A percentile compares a stretch with the other conserved stretches of the same genome.
These are phyloP conservation scores for Crotalus viridis DNA, from an alignment of 2,113 vertebrate species.

Conservation along the genomic window DNA sequence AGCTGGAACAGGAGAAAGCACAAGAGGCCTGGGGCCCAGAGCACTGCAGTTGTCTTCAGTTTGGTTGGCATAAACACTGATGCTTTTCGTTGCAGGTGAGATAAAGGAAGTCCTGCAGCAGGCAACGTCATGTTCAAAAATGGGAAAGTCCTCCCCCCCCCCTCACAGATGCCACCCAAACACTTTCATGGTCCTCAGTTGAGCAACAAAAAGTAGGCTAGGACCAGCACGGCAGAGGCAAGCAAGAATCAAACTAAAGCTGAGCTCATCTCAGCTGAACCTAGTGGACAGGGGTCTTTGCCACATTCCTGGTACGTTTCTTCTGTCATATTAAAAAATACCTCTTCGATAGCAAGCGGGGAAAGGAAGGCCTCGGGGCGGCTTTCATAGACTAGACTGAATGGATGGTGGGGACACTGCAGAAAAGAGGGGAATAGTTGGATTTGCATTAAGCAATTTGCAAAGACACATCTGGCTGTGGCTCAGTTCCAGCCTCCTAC, in stretches of 20 bases:
- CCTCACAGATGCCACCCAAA: background rate
- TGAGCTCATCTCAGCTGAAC: background rate
- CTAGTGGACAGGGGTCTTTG: background rate
- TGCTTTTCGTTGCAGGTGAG: background rate
- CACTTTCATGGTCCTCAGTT: background rate
- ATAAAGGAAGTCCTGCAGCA: background rate
- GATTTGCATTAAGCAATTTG: background rate
- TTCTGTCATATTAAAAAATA: background rate
- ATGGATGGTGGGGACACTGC: background rate
- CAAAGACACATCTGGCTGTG: background rate
- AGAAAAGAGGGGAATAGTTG: background rate
- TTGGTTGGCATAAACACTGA: background rate
- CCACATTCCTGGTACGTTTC: background rate
- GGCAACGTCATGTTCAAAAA: background rate
- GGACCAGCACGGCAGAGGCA: background rate
- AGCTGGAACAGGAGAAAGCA: background rate
- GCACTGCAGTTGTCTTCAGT: background rate
- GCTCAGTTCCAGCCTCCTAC: background rate
- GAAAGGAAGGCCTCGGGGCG: background rate
- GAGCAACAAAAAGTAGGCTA: background rate
- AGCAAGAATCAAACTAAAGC: background rate
- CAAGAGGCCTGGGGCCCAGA: background rate
- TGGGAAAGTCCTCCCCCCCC: background rate
- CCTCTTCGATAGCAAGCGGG: background rate
- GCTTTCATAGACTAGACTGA: background rate